These are phyloP conservation scores for Myrmecobius fasciatus DNA, from an alignment of 2,113 vertebrate genomes.

Conservation along the genomic window DNA sequence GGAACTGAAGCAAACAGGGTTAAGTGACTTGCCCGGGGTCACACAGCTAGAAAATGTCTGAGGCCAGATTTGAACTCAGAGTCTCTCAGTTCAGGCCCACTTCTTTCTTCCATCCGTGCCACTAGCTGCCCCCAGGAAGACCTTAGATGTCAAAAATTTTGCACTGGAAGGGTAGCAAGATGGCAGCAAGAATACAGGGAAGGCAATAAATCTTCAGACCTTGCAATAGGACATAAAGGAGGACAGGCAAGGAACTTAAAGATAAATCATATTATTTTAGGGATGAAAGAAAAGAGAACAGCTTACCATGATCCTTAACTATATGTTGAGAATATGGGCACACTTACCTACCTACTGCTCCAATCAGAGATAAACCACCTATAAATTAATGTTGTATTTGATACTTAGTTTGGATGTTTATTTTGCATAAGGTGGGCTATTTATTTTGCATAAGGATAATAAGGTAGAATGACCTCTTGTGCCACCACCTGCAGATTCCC, in stretches of 20 bases:
- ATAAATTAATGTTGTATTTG: too few relatives aligned
- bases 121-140: neutral
- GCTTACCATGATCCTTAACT: fast-evolving
- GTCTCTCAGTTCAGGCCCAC: neutral
- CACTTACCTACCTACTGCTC: neutral
- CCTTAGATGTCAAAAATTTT: neutral
- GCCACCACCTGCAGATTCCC: neutral
- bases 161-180: neutral
- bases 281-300: neutral
- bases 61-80: neutral
- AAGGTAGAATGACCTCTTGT: neutral
- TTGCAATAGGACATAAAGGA: fast-evolving
- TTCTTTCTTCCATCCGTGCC: neutral
- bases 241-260: neutral
- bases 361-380: neutral
- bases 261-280: fast-evolving
- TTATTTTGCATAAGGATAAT: neutral
- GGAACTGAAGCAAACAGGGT: neutral
- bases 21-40: neutral
- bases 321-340: neutral
- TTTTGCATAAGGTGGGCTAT: neutral
- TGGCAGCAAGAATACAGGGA: neutral
- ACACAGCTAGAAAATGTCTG: neutral
- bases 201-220: fast-evolving
- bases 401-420: too few relatives aligned